Percentiles rank a stretch among this genome's conserved stretches.
phyloP scores from a whole-genome alignment of 2,888 invertebrate species.

The Nephrotoma guestfalica region DNA sequence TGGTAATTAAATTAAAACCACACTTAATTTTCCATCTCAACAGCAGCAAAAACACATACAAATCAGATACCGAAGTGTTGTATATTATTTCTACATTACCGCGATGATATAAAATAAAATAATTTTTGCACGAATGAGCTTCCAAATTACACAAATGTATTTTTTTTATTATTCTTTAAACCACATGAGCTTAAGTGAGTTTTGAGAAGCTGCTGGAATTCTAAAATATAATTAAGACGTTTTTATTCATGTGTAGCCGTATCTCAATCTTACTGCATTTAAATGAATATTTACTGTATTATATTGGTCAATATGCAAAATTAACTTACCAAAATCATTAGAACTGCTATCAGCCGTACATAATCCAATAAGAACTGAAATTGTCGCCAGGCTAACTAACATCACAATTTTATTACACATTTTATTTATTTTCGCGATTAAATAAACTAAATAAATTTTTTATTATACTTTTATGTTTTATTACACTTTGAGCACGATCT shows the following conservation, averaged over 20 bases:
- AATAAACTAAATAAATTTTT: not conserved
- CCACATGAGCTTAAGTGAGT: not conserved
- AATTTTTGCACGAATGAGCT: not conserved
- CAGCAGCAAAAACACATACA: not conserved
- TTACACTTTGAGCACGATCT: not conserved
- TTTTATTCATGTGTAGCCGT: not conserved
- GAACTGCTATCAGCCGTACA: not conserved
- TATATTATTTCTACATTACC: not conserved
- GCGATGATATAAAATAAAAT: not conserved
- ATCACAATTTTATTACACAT: not conserved
- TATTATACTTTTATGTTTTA: not conserved
- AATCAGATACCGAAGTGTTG: not conserved
- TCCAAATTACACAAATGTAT: not conserved
- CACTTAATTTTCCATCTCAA: not conserved
- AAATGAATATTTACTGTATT: too few relatives aligned
- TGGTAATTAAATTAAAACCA: not conserved
- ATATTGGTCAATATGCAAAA: not conserved
- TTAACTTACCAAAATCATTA: not conserved
- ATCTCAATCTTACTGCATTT: too few relatives aligned
- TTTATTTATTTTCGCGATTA: not conserved
- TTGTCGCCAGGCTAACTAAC: not conserved
- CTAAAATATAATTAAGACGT: not conserved
- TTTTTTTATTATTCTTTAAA: not conserved
- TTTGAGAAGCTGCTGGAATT: not conserved
- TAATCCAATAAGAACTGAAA: not conserved